These are phyloP conservation scores for Ptychochromis oligacanthus DNA, from an alignment of 2,113 vertebrate genomes.

Conservation along the genomic window DNA sequence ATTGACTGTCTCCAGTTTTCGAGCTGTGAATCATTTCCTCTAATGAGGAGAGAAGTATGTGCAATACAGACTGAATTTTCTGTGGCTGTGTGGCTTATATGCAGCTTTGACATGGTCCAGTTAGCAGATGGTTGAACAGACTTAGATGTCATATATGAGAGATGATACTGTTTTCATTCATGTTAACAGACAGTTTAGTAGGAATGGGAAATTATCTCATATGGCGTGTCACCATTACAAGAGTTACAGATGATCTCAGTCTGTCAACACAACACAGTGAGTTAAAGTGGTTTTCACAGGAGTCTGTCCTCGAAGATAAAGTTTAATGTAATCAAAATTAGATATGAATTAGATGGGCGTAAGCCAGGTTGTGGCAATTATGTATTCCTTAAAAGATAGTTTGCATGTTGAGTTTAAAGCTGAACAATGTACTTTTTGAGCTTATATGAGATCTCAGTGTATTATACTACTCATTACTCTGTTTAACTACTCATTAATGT, in stretches of 20 bases:
- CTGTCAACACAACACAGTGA: conserved; percentile 25
- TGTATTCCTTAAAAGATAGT: conserved; percentile 8
- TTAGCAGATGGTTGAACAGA: conserved; percentile 51
- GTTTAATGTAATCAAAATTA: background rate
- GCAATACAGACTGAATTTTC: no score
- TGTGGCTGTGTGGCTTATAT: no score
- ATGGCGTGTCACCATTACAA: conserved; percentile 4
- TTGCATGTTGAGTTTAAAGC: background rate
- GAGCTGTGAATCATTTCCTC: background rate
- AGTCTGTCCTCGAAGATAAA: background rate
- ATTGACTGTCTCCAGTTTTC: background rate
- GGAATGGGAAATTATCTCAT: conserved; percentile 31
- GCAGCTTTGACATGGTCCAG: background rate
- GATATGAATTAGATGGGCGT: conserved; percentile 13
- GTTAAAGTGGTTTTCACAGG: conserved; percentile 21
- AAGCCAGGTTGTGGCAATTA: conserved; percentile 6
- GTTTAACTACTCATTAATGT: background rate
- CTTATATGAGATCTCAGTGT: background rate
- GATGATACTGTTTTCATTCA: conserved; percentile 41
- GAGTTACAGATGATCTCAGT: conserved; percentile 32
- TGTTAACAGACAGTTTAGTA: conserved; percentile 60
- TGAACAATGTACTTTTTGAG: background rate
- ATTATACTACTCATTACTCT: background rate
- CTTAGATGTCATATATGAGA: conserved; percentile 2
- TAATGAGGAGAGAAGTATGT: conserved; percentile 15